A percentile compares a stretch with the other conserved stretches of the same genome.
Conservation (phyloP, 2,113 vertebrate genomes). For the Petromus typicus region DNA sequence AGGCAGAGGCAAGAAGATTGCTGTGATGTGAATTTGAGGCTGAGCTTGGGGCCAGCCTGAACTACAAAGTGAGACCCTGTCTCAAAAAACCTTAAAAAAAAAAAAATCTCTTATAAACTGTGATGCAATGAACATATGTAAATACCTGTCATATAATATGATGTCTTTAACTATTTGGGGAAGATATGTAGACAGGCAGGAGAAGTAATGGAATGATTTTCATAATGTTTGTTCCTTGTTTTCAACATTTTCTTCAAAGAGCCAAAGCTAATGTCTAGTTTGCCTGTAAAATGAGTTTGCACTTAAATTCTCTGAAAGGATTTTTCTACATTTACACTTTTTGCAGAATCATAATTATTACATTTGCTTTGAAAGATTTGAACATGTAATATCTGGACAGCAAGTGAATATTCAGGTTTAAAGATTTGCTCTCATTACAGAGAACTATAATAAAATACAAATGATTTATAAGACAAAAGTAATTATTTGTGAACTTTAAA, state of each 20-base stretch:
- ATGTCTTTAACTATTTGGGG: not conserved
- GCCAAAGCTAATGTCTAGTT: slow-evolving; percentile 5
- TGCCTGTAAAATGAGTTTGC: not conserved
- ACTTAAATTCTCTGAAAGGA: not conserved
- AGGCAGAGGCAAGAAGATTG: too few relatives aligned
- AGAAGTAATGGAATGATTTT: not conserved
- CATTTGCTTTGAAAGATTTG: not conserved
- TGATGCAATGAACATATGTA: not conserved
- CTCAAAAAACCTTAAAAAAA: too few relatives aligned
- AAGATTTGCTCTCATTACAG: not conserved
- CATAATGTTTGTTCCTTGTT: not conserved
- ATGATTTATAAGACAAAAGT: not conserved
- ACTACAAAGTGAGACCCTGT: too few relatives aligned
- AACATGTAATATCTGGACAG: not conserved
- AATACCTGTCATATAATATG: not conserved
- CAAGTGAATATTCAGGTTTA: not conserved
- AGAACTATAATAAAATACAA: not conserved
- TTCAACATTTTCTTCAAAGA: not conserved
- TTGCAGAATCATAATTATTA: not conserved
- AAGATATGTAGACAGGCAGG: not conserved
- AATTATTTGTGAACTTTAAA: not conserved
- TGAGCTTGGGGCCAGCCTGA: too few relatives aligned
- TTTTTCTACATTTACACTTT: not conserved
- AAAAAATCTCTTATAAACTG: not conserved
- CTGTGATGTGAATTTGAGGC: too few relatives aligned